phyloP scores from a whole-genome alignment of 2,113 vertebrate genomes.

The Ageneiosus marmoratus region DNA sequence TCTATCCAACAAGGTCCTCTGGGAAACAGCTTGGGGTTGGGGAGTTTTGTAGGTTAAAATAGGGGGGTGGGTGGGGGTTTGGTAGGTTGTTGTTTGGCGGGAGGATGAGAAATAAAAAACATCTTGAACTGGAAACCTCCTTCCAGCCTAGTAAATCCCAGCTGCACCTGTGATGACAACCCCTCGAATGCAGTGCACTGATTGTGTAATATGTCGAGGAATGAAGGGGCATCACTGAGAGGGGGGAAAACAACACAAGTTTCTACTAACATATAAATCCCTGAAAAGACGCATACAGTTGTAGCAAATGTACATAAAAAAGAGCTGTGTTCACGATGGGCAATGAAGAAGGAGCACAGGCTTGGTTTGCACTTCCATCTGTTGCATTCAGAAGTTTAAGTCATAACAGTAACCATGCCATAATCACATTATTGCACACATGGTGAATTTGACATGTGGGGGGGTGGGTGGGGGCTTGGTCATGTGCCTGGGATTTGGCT shows the following conservation, averaged over 20 bases:
- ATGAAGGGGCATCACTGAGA: not conserved
- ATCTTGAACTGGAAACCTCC: constrained; percentile 70
- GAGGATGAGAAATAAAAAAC: constrained; percentile 62
- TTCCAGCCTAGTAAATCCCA: constrained; percentile 69
- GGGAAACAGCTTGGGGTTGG: constrained; percentile 50
- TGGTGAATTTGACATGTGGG: constrained; percentile 90
- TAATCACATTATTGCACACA: constrained; percentile 98
- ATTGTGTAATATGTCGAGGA: constrained; percentile 73
- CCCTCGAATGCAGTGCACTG: constrained; percentile 69
- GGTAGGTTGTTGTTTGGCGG: no score
- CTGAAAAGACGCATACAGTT: constrained; percentile 67
- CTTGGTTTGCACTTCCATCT: constrained; percentile 1
- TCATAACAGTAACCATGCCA: constrained; percentile 98
- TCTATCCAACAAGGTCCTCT: constrained; percentile 11
- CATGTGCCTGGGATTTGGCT: constrained; percentile 97
- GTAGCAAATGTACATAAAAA: constrained; percentile 58
- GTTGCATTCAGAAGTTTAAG: constrained; percentile 81
- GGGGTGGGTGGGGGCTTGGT: constrained; percentile 81
- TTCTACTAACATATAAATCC: constrained; percentile 66
- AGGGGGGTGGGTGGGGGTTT: not conserved
- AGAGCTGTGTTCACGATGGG: constrained; percentile 51
- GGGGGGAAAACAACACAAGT: constrained; percentile 53
- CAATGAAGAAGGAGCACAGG: constrained; percentile 2
- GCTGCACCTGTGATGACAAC: constrained; percentile 79
- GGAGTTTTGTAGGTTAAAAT: not conserved